Conservation (phyloP, 1,140 invertebrate genomes). For the Drosophila ficusphila region DNA sequence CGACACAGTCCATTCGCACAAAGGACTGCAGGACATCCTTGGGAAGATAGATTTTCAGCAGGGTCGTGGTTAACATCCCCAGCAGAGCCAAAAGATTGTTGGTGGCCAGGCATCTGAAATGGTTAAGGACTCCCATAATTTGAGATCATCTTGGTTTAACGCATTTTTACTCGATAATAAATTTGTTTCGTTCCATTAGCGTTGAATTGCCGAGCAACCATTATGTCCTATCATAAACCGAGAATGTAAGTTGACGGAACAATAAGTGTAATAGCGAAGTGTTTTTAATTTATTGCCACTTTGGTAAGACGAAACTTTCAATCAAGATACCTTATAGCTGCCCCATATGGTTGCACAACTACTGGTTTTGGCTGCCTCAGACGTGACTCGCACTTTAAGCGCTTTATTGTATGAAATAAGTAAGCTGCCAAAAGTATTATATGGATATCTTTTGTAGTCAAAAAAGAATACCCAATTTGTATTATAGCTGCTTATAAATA, state of each 20-base stretch:
- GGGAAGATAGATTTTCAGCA: conserved; percentile 84
- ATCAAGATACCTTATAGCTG: conserved; percentile 3
- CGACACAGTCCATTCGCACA: conserved; percentile 87
- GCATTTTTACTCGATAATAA: conserved; percentile 41
- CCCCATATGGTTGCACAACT: conserved; percentile 6
- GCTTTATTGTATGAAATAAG: conserved; percentile 28
- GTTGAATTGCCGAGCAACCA: not conserved
- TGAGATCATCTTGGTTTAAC: not conserved
- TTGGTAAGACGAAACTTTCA: conserved; percentile 41
- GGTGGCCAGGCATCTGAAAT: conserved; percentile 87
- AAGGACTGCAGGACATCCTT: conserved; percentile 70
- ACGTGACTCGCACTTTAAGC: conserved; percentile 28
- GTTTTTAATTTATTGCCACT: conserved; percentile 27
- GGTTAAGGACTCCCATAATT: conserved; percentile 39
- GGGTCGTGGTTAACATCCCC: conserved; percentile 87
- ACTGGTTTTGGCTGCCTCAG: conserved; percentile 3
- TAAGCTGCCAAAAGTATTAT: conserved; percentile 1
- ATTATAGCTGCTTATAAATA: too few relatives aligned
- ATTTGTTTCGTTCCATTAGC: conserved; percentile 49
- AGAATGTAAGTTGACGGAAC: conserved; percentile 9
- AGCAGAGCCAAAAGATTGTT: conserved; percentile 92
- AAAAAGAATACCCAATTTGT: too few relatives aligned
- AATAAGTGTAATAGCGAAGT: conserved; percentile 10
- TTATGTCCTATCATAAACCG: conserved; percentile 29
- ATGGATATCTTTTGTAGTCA: not conserved